These are phyloP conservation scores for Halcyon smyrnensis DNA, from an alignment of 2,797 vertebrate genomes.

Conservation along the genomic window DNA sequence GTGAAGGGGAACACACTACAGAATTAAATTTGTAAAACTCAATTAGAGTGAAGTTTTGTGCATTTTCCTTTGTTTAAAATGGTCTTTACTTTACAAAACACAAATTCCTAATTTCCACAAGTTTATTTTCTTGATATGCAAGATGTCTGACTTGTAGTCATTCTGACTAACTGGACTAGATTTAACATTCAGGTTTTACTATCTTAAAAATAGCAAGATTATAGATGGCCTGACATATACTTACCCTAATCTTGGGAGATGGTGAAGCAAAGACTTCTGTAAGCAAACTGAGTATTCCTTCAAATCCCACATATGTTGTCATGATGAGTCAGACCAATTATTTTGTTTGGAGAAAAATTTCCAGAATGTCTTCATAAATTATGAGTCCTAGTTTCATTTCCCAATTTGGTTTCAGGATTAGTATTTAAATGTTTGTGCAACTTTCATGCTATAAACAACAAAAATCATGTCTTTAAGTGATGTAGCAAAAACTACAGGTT, in stretches of 20 bases:
- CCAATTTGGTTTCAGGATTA: background rate
- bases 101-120: background rate
- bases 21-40: background rate
- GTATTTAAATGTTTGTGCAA: background rate
- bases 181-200: background rate
- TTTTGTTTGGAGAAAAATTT: slow-evolving; percentile 10
- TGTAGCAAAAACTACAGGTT: background rate
- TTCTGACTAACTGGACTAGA: background rate
- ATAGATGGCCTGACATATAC: background rate
- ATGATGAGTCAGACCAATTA: background rate
- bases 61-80: background rate
- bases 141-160: background rate
- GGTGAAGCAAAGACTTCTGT: background rate
- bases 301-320: background rate
- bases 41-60: background rate
- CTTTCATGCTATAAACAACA: background rate
- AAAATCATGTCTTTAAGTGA: background rate
- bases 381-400: background rate
- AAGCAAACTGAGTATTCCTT: background rate
- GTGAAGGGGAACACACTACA: background rate
- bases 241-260: background rate
- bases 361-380: background rate
- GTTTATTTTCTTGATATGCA: background rate
- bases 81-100: background rate
- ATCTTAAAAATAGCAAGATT: background rate